Conservation (phyloP, 2,797 vertebrate genomes). For the Sandelia bainsii region DNA sequence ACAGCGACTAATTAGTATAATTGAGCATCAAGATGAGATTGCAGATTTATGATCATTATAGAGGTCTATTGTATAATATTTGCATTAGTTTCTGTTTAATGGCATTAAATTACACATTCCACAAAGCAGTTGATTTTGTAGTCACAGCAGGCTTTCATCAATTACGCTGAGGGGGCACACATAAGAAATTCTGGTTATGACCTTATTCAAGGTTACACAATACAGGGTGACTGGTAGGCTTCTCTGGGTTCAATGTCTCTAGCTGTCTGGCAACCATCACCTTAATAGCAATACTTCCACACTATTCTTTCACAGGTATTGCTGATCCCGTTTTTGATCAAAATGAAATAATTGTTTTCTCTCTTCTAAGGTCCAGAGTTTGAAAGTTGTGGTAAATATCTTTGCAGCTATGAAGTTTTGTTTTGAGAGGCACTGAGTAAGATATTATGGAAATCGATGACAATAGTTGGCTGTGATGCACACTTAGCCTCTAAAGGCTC, state of each 20-base stretch:
- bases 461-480: conserved; percentile 45
- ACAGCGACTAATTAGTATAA: conserved; percentile 57
- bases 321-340: conserved; percentile 5
- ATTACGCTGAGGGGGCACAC: conserved; percentile 55
- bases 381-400: conserved; percentile 21
- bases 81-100: conserved; percentile 74
- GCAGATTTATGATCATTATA: conserved; percentile 54
- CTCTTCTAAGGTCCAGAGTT: not conserved
- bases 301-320: conserved; percentile 7
- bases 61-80: conserved; percentile 67
- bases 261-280: conserved; percentile 60
- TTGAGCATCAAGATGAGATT: conserved; percentile 41
- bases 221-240: conserved; percentile 74
- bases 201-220: conserved; percentile 72
- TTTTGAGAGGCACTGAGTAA: conserved; percentile 62
- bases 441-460: conserved; percentile 70
- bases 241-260: conserved; percentile 46
- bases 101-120: conserved; percentile 62
- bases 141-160: conserved; percentile 70
- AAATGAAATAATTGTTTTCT: conserved; percentile 34
- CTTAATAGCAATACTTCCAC: conserved; percentile 34
- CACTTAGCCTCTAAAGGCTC: conserved; percentile 27
- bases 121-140: conserved; percentile 58
- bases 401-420: conserved; percentile 37
- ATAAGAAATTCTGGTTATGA: conserved; percentile 72